Percentiles rank a stretch among this genome's conserved stretches.
Evolutionary conservation across 2,888 invertebrate species (phyloP).

Genomic region (Torymus auratus): DNA sequence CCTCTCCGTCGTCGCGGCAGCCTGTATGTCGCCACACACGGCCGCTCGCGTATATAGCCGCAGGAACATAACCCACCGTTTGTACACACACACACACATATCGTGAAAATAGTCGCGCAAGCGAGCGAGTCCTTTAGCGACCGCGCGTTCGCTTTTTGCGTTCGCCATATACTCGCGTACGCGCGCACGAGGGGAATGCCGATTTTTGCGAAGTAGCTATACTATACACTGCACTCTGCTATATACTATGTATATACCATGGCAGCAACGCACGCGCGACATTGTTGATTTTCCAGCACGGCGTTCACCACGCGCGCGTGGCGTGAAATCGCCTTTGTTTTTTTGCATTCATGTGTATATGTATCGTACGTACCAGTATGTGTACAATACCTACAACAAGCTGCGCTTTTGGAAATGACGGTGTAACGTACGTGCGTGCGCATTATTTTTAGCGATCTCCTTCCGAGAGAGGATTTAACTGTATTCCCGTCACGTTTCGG

Average conservation of each 20-base stretch:
- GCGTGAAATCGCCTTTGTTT: constrained; percentile 6
- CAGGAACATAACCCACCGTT: background rate
- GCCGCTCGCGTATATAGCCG: background rate
- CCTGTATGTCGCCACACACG: constrained; percentile 46
- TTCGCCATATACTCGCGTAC: background rate
- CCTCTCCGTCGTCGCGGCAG: constrained; percentile 11
- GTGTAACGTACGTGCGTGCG: no score
- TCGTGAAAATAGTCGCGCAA: constrained; percentile 4
- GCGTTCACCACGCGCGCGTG: background rate
- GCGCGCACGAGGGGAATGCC: background rate
- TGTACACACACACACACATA: background rate
- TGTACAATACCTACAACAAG: no score
- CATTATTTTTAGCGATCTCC: no score
- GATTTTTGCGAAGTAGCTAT: background rate
- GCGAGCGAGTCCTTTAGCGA: background rate
- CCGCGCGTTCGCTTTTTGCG: background rate
- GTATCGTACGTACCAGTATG: no score
- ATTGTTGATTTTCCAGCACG: background rate
- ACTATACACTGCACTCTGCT: no score
- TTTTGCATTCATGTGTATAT: background rate
- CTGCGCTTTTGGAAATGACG: no score
- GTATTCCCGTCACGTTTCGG: background rate
- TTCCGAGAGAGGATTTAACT: no score
- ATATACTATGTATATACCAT: no score
- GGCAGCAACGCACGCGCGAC: no score